Evolutionary conservation across 2,797 vertebrate species (phyloP), one percentile per base, ranked within the genome.

Genomic region (Hoplostethus atlanticus): DNA sequence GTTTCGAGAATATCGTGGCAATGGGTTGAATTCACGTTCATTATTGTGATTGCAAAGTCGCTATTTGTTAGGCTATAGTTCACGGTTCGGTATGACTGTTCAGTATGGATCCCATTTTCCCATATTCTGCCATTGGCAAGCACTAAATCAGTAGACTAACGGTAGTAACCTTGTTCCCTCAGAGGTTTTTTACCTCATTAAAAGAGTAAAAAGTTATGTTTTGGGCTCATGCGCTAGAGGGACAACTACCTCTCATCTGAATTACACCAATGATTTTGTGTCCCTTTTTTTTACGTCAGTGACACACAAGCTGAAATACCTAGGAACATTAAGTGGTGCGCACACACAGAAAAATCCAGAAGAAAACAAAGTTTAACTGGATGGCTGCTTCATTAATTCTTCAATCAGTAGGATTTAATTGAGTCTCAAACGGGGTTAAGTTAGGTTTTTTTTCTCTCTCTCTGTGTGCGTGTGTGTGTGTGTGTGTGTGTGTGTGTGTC

Each of bases 301-400:
- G 44, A 47, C 6, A 6, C 13, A 13, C 15, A 47, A 15, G 44
- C 16, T 4, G 15, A 15, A 47, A 2, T 47, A 13, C 44, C 15
- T 47, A 3, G 44, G 44, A 47, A 6, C 44, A 47, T 47, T 47
- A 47, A 47, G 13, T 16, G 44, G 13, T 16, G 3, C 12, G 11
- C 9, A 44, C 0, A 13, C 8, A 58, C 3, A 7, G 16, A 65
- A 17, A 25, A 52, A 62, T 67, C 6, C 3, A 76, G 57, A 61
- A 63, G 69, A 13, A 71, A 68, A 36, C 16, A 31, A 65, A 67
- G 69, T 64, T 87, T 79, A 78, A 68, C 62, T 48, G 80, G 73
- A 72, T 28, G 48, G 53, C 78, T 73, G 77, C 82, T 83, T 81
- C 64, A 71, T 87, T 90, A 80, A 81, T 77, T 86, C 69, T 77